Evolutionary conservation across 2,888 invertebrate species (phyloP), one percentile per base, ranked within the genome.

Genomic region (Cylloceria caligata): DNA sequence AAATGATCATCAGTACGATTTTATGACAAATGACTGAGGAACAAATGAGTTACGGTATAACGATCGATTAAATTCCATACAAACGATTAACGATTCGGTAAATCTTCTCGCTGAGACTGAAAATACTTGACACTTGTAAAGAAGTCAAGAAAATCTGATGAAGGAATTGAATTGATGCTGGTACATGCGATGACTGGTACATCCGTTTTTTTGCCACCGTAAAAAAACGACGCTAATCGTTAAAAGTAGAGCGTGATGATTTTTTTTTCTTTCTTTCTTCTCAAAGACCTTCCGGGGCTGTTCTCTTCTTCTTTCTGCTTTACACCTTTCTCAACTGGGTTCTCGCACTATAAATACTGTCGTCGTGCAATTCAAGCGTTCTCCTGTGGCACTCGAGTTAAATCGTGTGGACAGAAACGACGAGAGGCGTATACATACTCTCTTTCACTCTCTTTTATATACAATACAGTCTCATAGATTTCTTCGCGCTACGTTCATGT

Each of bases 1-100:
- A 55, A 27, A 74, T 34, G 57, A 72, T 67, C 52, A 65, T 72
- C 42, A 30, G 21, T 34, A 47, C 4, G 52, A 13, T n/a, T 3
- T 55, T 27, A 27, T n/a, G 13, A 13, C 57, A 13, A 30, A 11
- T 57, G 30, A 57, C 57, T 57, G 24, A 55, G 13, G 55, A 30
- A 30, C n/a, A n/a, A 57, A 57, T 5, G 57, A 57, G 57, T 57
- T 57, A 57, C 30, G 24, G 24, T 7, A 7, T 3, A 55, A 55
- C 55, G 55, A 27, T 27, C 55, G 55, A 21, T 9, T 21, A 3
- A 21, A 9, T 2, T 21, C 21, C 21, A 21, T 21, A 21, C 21
- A 13, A 49, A 3, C 21, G 21, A 6, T 21, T 21, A 21, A 45
- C 16, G 45, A 47, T 19, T 47, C 47, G 19, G 19, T 19, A 47